These are phyloP conservation scores for Heliconius ismenius DNA, from an alignment of 2,888 invertebrate genomes.

Conservation along the genomic window DNA sequence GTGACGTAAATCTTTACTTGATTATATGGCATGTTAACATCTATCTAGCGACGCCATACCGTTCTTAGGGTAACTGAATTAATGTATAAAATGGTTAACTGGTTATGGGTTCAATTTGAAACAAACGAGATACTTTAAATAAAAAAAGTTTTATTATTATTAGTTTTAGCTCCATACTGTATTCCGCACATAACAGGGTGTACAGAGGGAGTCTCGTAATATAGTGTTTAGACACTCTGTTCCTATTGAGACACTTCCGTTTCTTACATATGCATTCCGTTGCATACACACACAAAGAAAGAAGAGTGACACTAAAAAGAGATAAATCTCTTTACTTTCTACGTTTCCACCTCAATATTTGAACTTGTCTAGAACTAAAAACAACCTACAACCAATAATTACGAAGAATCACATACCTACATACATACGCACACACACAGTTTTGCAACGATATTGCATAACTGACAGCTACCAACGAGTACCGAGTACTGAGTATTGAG, in stretches of 20 bases:
- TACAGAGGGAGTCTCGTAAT: too few species aligned
- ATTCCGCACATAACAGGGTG: too few species aligned
- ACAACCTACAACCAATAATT: too few species aligned
- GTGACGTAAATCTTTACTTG: constrained; percentile 16
- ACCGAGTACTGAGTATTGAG: not conserved
- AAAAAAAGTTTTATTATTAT: too few species aligned
- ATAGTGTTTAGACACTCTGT: too few species aligned
- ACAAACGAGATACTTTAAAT: not conserved
- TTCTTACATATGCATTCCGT: too few species aligned
- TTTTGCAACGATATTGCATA: constrained; percentile 8
- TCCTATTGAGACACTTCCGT: too few species aligned
- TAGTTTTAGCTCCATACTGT: too few species aligned
- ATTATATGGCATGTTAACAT: constrained; percentile 5
- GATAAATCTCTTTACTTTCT: not conserved
- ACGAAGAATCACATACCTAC: not conserved
- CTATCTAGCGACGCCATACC: not conserved
- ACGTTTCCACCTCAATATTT: not conserved
- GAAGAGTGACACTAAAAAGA: not conserved
- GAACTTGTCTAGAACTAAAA: not conserved
- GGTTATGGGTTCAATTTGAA: not conserved
- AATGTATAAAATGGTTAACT: not conserved
- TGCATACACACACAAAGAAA: too few species aligned
- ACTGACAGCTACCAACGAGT: not conserved
- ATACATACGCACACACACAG: not conserved
- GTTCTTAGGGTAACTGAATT: not conserved